phyloP scores from a whole-genome alignment of 1,140 invertebrate genomes.

The Hycleus phaleratus region DNA sequence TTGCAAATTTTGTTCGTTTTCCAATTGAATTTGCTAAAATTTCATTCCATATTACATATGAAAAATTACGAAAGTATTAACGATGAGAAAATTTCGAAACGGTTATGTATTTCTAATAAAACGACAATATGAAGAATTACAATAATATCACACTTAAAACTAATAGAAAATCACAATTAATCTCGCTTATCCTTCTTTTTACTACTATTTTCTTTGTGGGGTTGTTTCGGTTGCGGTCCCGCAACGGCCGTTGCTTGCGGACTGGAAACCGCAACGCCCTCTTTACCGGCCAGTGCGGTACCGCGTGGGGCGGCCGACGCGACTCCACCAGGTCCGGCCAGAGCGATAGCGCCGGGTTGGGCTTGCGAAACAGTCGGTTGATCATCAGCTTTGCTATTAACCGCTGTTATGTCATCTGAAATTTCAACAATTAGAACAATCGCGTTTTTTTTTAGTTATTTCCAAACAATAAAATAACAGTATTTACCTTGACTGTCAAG shows the following conservation, averaged over 20 bases:
- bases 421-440: background rate
- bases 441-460: background rate
- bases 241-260: slow-evolving; percentile 45
- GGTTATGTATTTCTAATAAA: no score
- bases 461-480: slow-evolving; percentile 2
- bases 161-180: background rate
- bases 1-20: no score
- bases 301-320: slow-evolving; percentile 42
- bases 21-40: no score
- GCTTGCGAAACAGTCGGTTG: slow-evolving; percentile 42
- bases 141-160: no score
- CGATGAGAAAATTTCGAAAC: no score
- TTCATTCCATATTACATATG: no score
- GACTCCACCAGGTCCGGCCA: slow-evolving; percentile 44
- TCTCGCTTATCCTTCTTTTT: slow-evolving; percentile 10
- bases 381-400: slow-evolving; percentile 12
- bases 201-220: slow-evolving; percentile 14
- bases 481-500: background rate
- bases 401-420: background rate
- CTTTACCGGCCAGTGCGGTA: slow-evolving; percentile 42
- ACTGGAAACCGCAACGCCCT: slow-evolving; percentile 42
- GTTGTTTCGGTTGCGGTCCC: slow-evolving; percentile 24
- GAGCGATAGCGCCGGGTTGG: slow-evolving; percentile 42
- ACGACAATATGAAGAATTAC: no score
- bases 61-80: no score